phyloP scores from a whole-genome alignment of 2,113 vertebrate genomes.

The Columba janthina region DNA sequence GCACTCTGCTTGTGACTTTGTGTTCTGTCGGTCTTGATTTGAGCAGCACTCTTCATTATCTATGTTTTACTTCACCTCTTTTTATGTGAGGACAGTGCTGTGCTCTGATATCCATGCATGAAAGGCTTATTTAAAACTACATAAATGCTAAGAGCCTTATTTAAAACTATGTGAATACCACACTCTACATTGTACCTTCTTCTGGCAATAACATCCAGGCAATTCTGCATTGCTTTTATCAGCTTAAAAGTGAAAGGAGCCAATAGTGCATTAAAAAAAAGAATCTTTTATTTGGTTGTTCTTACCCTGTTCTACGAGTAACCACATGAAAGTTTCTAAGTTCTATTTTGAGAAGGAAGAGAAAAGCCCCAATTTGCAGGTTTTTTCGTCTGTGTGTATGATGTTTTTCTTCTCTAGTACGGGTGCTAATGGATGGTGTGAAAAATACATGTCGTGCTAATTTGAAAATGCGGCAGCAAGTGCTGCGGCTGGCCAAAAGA shows the following conservation, averaged over 20 bases:
- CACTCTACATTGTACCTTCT: not conserved
- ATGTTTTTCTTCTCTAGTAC: not conserved
- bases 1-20: not conserved
- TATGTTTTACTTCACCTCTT: not conserved
- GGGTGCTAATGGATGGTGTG: not conserved
- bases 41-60: not conserved
- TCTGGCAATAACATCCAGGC: not conserved
- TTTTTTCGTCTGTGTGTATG: not conserved
- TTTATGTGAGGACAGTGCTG: not conserved
- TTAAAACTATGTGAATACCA: not conserved
- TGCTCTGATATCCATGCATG: not conserved
- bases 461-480: not conserved
- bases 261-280: not conserved
- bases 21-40: not conserved
- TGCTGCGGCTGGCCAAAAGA: not conserved
- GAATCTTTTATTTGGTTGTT: not conserved
- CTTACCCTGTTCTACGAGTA: not conserved
- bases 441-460: not conserved
- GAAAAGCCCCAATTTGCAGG: not conserved
- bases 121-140: not conserved
- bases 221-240: not conserved
- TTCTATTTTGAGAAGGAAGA: constrained; percentile 46
- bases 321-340: constrained; percentile 30
- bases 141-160: too few relatives aligned
- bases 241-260: constrained; percentile 34